Base-by-base conservation (phyloP, 2,113 vertebrate genomes). In the Meles meles region DNA sequence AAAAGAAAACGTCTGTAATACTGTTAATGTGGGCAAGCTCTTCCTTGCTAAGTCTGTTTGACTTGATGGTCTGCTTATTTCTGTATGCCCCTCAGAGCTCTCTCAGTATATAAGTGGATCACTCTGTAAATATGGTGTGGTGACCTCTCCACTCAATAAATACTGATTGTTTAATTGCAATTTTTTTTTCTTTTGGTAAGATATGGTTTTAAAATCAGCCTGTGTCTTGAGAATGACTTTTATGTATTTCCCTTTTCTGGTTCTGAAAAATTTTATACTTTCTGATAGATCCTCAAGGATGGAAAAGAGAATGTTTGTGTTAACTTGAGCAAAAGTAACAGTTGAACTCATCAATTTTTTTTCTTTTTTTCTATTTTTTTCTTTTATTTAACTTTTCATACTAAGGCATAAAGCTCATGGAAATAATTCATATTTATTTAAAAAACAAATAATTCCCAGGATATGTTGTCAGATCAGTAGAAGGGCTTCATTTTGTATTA, bases 351-450 rank as follows among this genome's bases (percentile, higher is more conserved):
- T 69, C 67, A 69, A 21, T 20, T 80, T 74, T 76, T 72, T 72
- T 72, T 71, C n/a, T 71, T 7, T 71, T 74, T 74, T 74, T 25
- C 10, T 69, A 2, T 44, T 84, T 88, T 92, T 80, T 95, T 34
- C 7, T 85, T 92, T 55, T 12, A 44, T 77, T 88, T 69, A 86
- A 44, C 42, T 97, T 90, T 95, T 95, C 65, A 92, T 69, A 63
- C 15, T 52, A 91, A 82, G n/a, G 29, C 42, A 42, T 55, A 93
- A 71, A 81, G 69, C 59, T 88, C 13, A 89, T 87, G 34, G 85
- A 89, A 74, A 83, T 92, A 86, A 67, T 89, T 44, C 94, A 52
- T 5, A 74, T 95, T 97, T 97, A 65, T 57, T 97, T 67, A 55
- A 77, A 97, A 76, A 61, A 65, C 61, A 88, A 42, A 44, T 39